These are phyloP conservation scores for Megalops cyprinoides DNA, from an alignment of 2,797 vertebrate species.

Conservation along the genomic window DNA sequence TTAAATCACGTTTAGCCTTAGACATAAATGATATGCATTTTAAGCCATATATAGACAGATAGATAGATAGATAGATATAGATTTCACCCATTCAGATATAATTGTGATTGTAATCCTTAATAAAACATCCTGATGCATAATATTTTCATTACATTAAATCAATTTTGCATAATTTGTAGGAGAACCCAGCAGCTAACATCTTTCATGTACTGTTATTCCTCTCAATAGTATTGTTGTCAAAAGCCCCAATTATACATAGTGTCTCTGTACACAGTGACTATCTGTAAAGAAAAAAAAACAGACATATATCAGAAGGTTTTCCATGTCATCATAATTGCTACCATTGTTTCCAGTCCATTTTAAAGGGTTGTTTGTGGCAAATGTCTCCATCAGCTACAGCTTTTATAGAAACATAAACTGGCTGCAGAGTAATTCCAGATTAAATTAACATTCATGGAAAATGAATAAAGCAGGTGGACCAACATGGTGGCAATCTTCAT, in stretches of 20 bases:
- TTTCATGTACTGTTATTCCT: too few relatives aligned
- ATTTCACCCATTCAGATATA: too few relatives aligned
- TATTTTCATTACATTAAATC: too few relatives aligned
- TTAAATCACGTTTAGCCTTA: too few relatives aligned
- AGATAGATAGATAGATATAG: too few relatives aligned
- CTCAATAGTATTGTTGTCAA: too few relatives aligned
- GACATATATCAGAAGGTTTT: neutral
- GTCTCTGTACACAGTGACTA: neutral
- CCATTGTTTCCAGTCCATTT: neutral
- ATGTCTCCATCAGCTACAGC: neutral
- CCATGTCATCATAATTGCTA: neutral
- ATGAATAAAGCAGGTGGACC: neutral
- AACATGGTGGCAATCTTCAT: neutral
- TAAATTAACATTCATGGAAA: slow-evolving; percentile 5
- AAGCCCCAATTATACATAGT: too few relatives aligned
- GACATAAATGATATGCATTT: too few relatives aligned
- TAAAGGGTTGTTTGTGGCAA: neutral
- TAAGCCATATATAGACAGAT: neutral
- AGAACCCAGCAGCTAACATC: too few relatives aligned
- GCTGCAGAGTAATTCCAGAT: slow-evolving; percentile 1
- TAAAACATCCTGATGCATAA: too few relatives aligned
- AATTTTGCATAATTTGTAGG: too few relatives aligned
- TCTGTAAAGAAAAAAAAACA: neutral
- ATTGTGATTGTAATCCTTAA: too few relatives aligned
- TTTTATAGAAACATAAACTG: neutral